Evolutionary conservation across 2,888 invertebrate species (phyloP).

Genomic region (Phengaris arion): DNA sequence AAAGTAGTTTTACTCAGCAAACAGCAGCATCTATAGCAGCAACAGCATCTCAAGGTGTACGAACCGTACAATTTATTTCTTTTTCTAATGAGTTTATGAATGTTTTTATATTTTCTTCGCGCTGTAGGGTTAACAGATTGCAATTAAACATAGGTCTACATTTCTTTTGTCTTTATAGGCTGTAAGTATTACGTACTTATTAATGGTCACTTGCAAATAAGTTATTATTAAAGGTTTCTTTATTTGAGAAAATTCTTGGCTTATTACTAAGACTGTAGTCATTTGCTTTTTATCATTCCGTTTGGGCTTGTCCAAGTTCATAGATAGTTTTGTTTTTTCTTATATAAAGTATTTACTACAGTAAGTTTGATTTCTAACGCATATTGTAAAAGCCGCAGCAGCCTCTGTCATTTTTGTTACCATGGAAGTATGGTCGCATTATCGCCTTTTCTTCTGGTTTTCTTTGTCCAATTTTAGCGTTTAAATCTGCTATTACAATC

Average conservation of each 20-base stretch:
- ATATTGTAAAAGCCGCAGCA: constrained; percentile 39
- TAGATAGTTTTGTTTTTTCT: neutral
- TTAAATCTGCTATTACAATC: constrained; percentile 31
- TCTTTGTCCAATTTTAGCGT: constrained; percentile 34
- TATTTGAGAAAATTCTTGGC: neutral
- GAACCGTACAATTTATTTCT: too few relatives aligned
- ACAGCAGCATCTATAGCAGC: too few relatives aligned
- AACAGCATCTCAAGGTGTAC: too few relatives aligned
- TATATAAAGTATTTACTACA: too few relatives aligned
- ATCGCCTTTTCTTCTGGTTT: constrained; percentile 33
- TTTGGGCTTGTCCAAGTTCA: neutral
- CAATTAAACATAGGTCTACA: neutral
- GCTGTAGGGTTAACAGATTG: neutral
- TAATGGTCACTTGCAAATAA: neutral
- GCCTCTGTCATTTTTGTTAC: constrained; percentile 36
- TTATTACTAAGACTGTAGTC: constrained; percentile 1
- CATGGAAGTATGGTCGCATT: constrained; percentile 33
- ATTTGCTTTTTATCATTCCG: neutral
- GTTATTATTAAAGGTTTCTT: neutral
- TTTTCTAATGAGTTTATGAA: neutral
- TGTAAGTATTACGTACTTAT: neutral
- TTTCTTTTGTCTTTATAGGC: neutral
- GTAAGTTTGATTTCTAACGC: constrained; percentile 22
- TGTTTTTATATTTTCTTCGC: neutral
- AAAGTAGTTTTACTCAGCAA: too few relatives aligned